A percentile compares a stretch with the other conserved stretches of the same genome.
Evolutionary conservation across 2,797 vertebrate genomes (phyloP).

Genomic region (Martes flavigula): DNA sequence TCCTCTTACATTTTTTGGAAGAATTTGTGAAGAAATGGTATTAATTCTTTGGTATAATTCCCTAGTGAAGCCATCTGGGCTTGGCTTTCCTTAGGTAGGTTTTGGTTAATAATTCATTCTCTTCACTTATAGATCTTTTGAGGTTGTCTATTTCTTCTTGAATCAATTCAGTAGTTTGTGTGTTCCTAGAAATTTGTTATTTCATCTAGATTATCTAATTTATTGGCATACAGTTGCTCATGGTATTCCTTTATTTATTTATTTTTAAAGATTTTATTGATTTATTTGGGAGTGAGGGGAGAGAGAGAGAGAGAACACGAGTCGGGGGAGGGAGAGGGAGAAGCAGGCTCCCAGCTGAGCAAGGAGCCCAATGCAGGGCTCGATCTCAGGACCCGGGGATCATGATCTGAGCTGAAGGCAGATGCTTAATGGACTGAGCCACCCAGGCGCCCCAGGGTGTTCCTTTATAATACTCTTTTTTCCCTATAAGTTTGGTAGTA

Average conservation of each 20-base stretch:
- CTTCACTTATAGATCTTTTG: neutral
- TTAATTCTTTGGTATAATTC: neutral
- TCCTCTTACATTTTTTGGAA: conserved; percentile 3
- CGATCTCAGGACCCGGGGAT: no score
- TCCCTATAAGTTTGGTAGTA: neutral
- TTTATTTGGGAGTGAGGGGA: neutral
- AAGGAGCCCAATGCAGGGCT: no score
- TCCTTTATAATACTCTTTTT: neutral
- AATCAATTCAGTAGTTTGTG: neutral
- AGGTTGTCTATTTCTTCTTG: neutral
- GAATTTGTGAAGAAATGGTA: neutral
- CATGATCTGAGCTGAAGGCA: no score
- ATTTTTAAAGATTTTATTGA: neutral
- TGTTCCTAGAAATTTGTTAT: neutral
- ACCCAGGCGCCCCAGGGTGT: neutral
- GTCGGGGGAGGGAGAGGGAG: neutral
- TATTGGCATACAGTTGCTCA: neutral
- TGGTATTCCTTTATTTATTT: neutral
- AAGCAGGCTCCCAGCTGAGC: neutral
- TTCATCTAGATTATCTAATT: neutral
- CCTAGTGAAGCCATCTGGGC: neutral
- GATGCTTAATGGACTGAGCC: no score
- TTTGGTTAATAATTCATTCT: neutral
- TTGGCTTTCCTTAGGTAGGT: neutral
- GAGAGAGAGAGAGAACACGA: neutral